Conservation (phyloP, 2,113 vertebrate genomes). For the Sylvicapra grimmia region DNA sequence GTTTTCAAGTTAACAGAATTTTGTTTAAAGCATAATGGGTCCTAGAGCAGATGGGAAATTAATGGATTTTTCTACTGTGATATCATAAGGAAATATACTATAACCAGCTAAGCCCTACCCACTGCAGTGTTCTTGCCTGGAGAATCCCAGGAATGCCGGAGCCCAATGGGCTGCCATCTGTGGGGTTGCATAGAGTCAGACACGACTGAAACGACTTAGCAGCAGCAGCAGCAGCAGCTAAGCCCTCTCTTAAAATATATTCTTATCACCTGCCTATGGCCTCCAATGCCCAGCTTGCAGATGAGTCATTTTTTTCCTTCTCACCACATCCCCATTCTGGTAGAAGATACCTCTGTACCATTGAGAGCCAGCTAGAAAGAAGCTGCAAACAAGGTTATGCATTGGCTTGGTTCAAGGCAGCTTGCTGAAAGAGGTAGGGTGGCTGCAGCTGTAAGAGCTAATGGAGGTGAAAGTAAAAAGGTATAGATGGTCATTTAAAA, state of each 20-base stretch:
- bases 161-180: too few species aligned
- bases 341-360: conserved; percentile 27
- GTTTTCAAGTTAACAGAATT: background rate
- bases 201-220: too few species aligned
- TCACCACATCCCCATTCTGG: background rate
- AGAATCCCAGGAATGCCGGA: too few species aligned
- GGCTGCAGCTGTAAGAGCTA: conserved; percentile 55
- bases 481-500: conserved; percentile 49
- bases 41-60: conserved; percentile 19
- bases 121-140: too few species aligned
- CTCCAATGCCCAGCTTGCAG: background rate
- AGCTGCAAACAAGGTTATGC: conserved; percentile 50
- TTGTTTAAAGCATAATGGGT: background rate
- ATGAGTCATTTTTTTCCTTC: background rate
- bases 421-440: conserved; percentile 55
- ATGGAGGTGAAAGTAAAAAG: conserved; percentile 62
- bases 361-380: conserved; percentile 34
- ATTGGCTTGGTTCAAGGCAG: conserved; percentile 60
- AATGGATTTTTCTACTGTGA: background rate
- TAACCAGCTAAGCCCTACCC: background rate
- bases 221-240: too few species aligned
- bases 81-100: conserved; percentile 34
- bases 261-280: background rate
- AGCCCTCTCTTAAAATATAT: background rate
- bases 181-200: too few species aligned